phyloP scores from a whole-genome alignment of 2,797 vertebrate genomes.

The Morelia viridis region DNA sequence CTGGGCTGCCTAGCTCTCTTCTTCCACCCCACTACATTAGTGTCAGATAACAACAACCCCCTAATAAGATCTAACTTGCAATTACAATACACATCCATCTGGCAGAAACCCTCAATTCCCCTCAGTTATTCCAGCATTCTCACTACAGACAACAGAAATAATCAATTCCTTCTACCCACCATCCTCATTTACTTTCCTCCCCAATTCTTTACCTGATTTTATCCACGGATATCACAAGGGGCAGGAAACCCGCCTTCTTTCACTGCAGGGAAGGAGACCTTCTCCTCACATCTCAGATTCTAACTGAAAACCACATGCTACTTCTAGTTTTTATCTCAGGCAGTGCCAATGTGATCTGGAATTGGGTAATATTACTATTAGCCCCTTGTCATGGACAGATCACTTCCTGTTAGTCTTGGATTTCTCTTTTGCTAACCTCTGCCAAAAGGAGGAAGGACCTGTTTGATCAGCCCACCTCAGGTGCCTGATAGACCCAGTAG shows the following conservation, averaged over 20 bases:
- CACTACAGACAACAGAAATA: neutral
- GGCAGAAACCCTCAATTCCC: neutral
- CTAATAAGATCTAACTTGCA: neutral
- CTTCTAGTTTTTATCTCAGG: neutral
- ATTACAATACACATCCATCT: neutral
- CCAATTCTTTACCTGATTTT: neutral
- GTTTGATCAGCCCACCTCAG: neutral
- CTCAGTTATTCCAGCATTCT: too few relatives aligned
- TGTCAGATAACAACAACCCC: neutral
- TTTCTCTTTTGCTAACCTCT: neutral
- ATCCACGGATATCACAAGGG: neutral
- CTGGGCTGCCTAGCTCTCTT: neutral
- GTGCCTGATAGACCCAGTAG: neutral
- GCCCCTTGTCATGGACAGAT: neutral
- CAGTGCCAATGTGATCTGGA: neutral
- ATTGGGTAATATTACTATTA: neutral
- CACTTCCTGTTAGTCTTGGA: neutral
- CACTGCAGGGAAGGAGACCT: neutral
- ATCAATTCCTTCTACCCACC: neutral
- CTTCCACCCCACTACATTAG: neutral
- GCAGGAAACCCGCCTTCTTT: neutral
- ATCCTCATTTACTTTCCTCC: neutral
- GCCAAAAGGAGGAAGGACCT: neutral
- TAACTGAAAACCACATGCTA: neutral
- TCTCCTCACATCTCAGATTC: neutral